Evolutionary conservation across 2,797 vertebrate genomes (phyloP).

Genomic region (Microctenopoma stevenorrisi): DNA sequence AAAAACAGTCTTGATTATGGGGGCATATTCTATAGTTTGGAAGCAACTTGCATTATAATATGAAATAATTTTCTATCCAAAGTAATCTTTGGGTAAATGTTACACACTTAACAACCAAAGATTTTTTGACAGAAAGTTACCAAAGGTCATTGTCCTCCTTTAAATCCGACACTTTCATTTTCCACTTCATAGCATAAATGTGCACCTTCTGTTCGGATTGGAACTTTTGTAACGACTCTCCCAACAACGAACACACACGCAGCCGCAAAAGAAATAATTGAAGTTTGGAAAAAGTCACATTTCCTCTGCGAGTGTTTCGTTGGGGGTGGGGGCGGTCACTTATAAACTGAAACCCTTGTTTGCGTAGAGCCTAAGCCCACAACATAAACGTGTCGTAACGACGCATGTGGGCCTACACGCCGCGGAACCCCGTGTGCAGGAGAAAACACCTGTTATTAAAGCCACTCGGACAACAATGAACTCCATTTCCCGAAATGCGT

Average conservation of each 20-base stretch:
- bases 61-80: too few species aligned
- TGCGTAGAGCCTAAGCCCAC: neutral
- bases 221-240: neutral
- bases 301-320: neutral
- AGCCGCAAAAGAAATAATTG: neutral
- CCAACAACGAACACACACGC: neutral
- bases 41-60: too few species aligned
- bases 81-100: too few species aligned
- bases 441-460: slow-evolving; percentile 3
- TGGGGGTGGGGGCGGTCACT: neutral
- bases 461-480: slow-evolving; percentile 24
- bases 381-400: neutral
- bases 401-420: slow-evolving; percentile 2
- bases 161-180: neutral
- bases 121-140: too few species aligned
- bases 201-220: neutral
- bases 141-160: neutral
- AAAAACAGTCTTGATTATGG: too few species aligned
- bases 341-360: neutral
- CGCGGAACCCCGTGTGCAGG: too few species aligned
- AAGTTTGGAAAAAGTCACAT: neutral
- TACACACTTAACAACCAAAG: too few species aligned
- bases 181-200: neutral
- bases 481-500: slow-evolving; percentile 75
- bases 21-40: too few species aligned